Evolutionary conservation across 2,797 vertebrate species (phyloP), one percentile per base, ranked within the genome.

Genomic region (Syncerus caffer): DNA sequence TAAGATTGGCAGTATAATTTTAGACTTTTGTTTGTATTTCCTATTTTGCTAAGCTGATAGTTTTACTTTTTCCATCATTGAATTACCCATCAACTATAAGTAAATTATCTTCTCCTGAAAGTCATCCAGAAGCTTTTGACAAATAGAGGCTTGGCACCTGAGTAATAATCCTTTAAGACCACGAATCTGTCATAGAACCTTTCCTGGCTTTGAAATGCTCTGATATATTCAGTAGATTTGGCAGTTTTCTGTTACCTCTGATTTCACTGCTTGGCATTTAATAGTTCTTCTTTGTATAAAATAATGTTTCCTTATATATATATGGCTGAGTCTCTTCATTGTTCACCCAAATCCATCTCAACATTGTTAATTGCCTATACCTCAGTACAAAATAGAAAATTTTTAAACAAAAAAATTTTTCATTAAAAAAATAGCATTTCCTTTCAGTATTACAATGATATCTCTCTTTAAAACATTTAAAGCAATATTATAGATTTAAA

Each of bases 251-350:
- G 29, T 38, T 88, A 92, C 21, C 7, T 74, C 88, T 90, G 19
- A 97, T 80, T 97, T 96, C 55, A 64, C 42, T 96, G 25, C 55
- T 94, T 96, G 79, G 29, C n/a, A 89, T 62, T 92, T 85, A 76
- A 83, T 71, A 84, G 19, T 50, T 53, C 25, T 97, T 96, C 71
- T 93, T 82, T 83, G 58, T 71, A 78, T 90, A 93, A 91, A 97
- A 55, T 57, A 94, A 94, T 47, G 10, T 92, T 89, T 93, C 21
- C 42, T 84, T 74, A 38, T 42, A 15, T 42, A 42, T 27, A 42
- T 42, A 74, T 25, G 2, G 2, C 71, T 74, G 38, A 45, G 38
- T 27, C 71, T 12, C 71, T 74, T 74, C 71, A 74, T 45, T 74
- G 71, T 74, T 74, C 38, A 74, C 12, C 3, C 42, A 23, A 74